A percentile compares a stretch with the other conserved stretches of the same genome.
Conservation (phyloP, 2,888 invertebrate species). For the Agrotis clavis region DNA sequence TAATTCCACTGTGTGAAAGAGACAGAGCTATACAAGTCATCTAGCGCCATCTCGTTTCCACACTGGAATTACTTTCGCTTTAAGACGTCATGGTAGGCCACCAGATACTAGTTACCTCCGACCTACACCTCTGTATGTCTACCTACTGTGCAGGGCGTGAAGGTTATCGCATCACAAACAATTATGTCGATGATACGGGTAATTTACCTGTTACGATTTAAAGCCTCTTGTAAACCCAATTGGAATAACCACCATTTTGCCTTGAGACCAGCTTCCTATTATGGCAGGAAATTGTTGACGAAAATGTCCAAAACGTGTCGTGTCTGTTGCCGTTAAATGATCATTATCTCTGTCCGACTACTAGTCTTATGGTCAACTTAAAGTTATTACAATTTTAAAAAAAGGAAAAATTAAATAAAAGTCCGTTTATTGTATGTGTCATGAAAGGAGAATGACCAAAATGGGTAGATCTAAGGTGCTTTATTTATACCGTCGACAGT, state of each 20-base stretch:
- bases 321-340: background rate
- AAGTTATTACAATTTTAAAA: background rate
- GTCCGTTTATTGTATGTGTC: background rate
- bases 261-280: slow-evolving; percentile 42
- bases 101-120: no score
- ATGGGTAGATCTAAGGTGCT: background rate
- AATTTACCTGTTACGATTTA: slow-evolving; percentile 15
- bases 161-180: slow-evolving; percentile 24
- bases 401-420: background rate
- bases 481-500: no score
- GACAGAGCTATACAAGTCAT: no score
- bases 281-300: slow-evolving; percentile 40
- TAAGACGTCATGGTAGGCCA: no score
- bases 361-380: slow-evolving; percentile 3
- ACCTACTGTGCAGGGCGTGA: slow-evolving; percentile 13
- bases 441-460: background rate
- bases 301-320: slow-evolving; percentile 32
- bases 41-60: no score
- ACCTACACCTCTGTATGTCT: background rate
- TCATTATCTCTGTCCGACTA: background rate
- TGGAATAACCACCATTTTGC: slow-evolving; percentile 24
- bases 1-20: no score
- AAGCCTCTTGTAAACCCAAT: slow-evolving; percentile 6
- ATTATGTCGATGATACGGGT: slow-evolving; percentile 9
- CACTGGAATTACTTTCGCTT: no score